phyloP scores from a whole-genome alignment of 2,113 vertebrate genomes.

The Percopsis transmontana region DNA sequence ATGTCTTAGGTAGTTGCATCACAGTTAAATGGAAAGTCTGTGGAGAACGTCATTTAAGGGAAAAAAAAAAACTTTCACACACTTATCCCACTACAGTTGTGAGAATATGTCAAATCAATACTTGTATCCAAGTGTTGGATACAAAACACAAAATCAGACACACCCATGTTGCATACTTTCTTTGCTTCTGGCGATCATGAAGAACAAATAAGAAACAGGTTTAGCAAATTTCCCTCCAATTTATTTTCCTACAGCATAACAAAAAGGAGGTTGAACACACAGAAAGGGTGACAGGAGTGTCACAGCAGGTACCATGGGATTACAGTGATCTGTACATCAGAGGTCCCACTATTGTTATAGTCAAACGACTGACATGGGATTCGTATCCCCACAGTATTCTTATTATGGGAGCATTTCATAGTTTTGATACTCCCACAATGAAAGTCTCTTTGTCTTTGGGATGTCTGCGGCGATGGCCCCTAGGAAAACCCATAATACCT shows the following conservation, averaged over 20 bases:
- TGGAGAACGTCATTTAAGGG: conserved; percentile 5
- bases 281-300: conserved; percentile 42
- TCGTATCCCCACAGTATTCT: conserved; percentile 28
- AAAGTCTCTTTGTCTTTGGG: conserved; percentile 53
- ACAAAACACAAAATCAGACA: neutral
- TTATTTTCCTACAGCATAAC: conserved; percentile 73
- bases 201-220: conserved; percentile 4
- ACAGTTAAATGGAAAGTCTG: neutral
- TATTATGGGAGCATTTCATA: conserved; percentile 52
- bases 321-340: conserved; percentile 58
- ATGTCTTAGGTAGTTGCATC: too few relatives aligned
- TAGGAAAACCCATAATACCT: conserved; percentile 19
- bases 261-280: conserved; percentile 60
- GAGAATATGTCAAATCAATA: neutral
- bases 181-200: neutral
- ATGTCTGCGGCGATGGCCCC: conserved; percentile 25
- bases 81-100: neutral
- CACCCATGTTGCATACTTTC: neutral
- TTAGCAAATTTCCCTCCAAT: conserved; percentile 53
- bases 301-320: conserved; percentile 58
- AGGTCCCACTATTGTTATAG: conserved; percentile 35
- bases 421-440: conserved; percentile 31
- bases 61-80: neutral
- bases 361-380: conserved; percentile 18
- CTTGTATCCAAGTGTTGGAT: neutral